Base-by-base conservation (phyloP, 1,140 invertebrate species). In the Papilio aristodemus region DNA sequence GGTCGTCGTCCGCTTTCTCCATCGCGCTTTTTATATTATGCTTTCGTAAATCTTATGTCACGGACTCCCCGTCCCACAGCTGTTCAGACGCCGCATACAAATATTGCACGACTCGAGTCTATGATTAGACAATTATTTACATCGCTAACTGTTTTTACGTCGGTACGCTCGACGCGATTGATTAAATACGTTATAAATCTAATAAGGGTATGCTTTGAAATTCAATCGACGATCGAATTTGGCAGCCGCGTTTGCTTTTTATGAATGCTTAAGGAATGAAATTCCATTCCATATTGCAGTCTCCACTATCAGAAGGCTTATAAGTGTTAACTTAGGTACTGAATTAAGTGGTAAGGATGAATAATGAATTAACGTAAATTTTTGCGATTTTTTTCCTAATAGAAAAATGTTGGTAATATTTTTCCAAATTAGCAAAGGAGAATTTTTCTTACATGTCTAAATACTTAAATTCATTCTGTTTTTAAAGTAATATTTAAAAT, bases 1-100 rank as follows among this genome's bases (percentile, higher is more conserved):
- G 84, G 81, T 86, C 83, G 71, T 74, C 75, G 83, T 64, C 80
- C 83, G 83, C 84, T 85, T 86, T 86, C 84, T 85, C 83, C 70
- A 67, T 74, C 69, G 69, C 71, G 66, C 58, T 41, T 72, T 71
- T 75, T 78, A 68, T 67, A 68, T 64, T 79, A 77, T 79, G 76
- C 76, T 75, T 78, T 77, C 72, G 72, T 81, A 72, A 74, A 79
- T 78, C 70, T 84, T 86, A 84, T 80, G 77, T 80, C 78, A 86
- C 77, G 68, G 68, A 67, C 39, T 67, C 17, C 14, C 22, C 2
- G 27, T 6, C 25, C 14, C 67, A 25, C 37, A 69, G 54, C 38
- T 38, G 27, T 17, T n/a, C 37, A 22, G 17, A 38, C 59, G 22
- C 5, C 63, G 58, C 58, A 60, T 60, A 60, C 32, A 60, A 60